Base-by-base conservation (phyloP, 2,888 invertebrate genomes). In the Melolontha melolontha region DNA sequence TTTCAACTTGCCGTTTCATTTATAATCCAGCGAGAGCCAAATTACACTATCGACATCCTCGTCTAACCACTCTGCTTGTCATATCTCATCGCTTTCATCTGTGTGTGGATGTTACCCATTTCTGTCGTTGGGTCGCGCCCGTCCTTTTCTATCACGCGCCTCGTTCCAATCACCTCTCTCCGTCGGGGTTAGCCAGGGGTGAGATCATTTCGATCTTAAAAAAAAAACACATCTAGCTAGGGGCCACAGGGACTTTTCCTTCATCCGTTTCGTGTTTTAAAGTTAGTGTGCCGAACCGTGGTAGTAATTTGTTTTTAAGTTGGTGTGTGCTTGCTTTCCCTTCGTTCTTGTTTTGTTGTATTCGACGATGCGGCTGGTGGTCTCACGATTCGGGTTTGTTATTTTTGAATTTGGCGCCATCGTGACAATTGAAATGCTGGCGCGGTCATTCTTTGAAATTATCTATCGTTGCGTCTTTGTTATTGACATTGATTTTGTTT, bases 1-100 rank as follows among this genome's bases (percentile, higher is more conserved):
- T 62, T 44, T 59, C 52, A 52, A 51, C 57, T 49, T 70, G 65
- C 59, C n/a, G 29, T 55, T 68, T 72, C 69, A 68, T 72, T 72
- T 72, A 67, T 68, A 70, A 70, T 66, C 42, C 44, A 44, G 62
- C 63, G 42, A 47, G 63, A 39, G 41, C 49, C 71, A 68, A 71
- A 73, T 71, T 69, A 68, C 68, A 64, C 66, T 50, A 8, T 27
- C 10, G 16, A 64, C 51, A 16, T 70, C 70, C 66, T 62, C 67
- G 65, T 70, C 68, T 69, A 66, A 29, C 67, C 49, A 55, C 64
- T 52, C 44, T 22, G 66, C 16, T 14, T 16, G 49, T 34, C 47
- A 34, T 57, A 57, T 50, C 66, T 34, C 57, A 39, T 39, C 52
- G 66, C 66, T 57, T 65, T 69, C 66, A 49, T 67, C 67, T 67